These are phyloP conservation scores for Serilophus lunatus DNA, from an alignment of 2,113 vertebrate species.

Conservation along the genomic window DNA sequence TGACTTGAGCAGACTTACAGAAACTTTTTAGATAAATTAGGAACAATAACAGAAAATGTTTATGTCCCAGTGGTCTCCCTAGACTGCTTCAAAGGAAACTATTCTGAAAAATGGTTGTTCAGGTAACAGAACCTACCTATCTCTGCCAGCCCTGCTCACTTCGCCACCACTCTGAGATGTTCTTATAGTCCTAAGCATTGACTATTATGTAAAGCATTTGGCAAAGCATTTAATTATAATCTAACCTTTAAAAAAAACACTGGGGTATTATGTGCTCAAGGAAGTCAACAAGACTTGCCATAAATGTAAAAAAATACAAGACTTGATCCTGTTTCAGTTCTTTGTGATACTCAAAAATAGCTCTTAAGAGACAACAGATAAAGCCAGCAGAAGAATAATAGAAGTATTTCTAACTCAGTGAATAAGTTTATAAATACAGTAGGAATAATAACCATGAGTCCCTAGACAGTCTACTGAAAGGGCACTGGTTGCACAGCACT, in stretches of 20 bases:
- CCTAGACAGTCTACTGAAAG: not conserved
- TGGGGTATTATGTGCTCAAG: not conserved
- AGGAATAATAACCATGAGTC: not conserved
- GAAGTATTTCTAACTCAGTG: not conserved
- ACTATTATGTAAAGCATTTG: not conserved
- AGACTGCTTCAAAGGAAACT: not conserved
- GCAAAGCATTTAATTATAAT: not conserved
- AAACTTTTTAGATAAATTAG: not conserved
- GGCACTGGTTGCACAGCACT: not conserved
- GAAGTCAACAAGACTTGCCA: slow-evolving; percentile 8
- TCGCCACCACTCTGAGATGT: not conserved
- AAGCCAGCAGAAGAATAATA: not conserved
- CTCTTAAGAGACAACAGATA: not conserved
- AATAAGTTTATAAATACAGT: not conserved
- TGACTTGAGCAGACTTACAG: not conserved
- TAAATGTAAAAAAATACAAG: not conserved
- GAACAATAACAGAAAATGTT: not conserved
- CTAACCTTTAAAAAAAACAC: slow-evolving; percentile 21
- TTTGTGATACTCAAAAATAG: not conserved
- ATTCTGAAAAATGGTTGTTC: not conserved
- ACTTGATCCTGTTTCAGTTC: not conserved
- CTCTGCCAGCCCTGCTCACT: not conserved
- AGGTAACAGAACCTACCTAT: not conserved
- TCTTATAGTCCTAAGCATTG: not conserved
- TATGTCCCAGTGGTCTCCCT: not conserved